Base-by-base conservation (phyloP, 2,113 vertebrate species). In the Phoenicopterus ruber region DNA sequence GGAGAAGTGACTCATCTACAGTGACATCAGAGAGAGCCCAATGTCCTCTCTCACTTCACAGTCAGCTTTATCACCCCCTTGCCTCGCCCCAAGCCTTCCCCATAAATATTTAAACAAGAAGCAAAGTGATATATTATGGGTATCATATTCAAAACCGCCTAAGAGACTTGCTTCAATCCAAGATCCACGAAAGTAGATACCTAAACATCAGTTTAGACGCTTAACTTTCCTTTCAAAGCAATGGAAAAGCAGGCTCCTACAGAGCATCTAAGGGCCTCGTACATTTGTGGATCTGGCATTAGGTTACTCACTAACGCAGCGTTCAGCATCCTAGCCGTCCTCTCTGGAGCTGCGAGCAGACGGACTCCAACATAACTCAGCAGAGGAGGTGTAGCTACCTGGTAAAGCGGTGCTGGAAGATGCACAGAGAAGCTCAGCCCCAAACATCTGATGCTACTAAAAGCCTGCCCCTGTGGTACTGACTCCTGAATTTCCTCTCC, bases 61-160 rank as follows among this genome's bases (percentile, higher is more conserved):
- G 58, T 21, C 90, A 88, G 62, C 82, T 70, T 72, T 52, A 95
- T 82, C 93, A 69, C 47, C 77, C 81, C 88, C 77, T 28, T 32
- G 52, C 83, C 81, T 95, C 31, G 0, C 86, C 91, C 88, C 44
- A 65, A 89, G 65, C 46, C 93, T 85, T 93, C 66, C 0, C 61
- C 88, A 93, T 94, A 85, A 97, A 96, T 95, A 93, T 95, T 97
- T 95, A 97, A 96, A 91, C 86, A 95, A 97, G 83, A 44, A 89
- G 89, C 73, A 91, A 89, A 97, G 52, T 82, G 81, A 87, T 87
- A 54, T 47, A 95, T 94, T 84, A 82, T 57, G 40, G 81, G 90
- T 92, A 94, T 94, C 91, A 85, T 58, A 95, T 93, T 91, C 73
- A 69, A 89, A 80, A 54, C 52, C 14, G 0, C 77, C 44, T 89